phyloP scores from a whole-genome alignment of 2,888 invertebrate species.

The Belgica antarctica region DNA sequence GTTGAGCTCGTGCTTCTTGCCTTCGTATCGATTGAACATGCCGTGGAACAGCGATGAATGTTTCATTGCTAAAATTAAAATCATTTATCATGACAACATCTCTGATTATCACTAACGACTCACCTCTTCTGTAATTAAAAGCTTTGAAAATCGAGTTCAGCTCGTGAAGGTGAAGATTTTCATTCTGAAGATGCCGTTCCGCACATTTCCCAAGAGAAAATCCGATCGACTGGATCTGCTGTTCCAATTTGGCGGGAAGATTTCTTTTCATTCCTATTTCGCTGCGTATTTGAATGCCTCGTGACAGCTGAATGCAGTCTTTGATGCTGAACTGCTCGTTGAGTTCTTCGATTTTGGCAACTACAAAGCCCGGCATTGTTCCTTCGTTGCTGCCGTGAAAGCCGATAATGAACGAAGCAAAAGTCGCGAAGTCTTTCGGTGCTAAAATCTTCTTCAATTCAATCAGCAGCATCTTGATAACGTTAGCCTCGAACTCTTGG shows the following conservation, averaged over 20 bases:
- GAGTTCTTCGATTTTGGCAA: conserved; percentile 54
- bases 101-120: conserved; percentile 50
- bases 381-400: conserved; percentile 53
- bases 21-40: conserved; percentile 50
- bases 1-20: conserved; percentile 51
- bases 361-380: conserved; percentile 51
- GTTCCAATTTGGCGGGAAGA: conserved; percentile 47
- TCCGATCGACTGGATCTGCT: conserved; percentile 47
- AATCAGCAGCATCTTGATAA: conserved; percentile 53
- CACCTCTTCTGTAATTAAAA: conserved; percentile 50
- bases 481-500: conserved; percentile 54
- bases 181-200: conserved; percentile 49
- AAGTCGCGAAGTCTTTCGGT: conserved; percentile 53
- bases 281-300: conserved; percentile 54
- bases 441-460: conserved; percentile 52
- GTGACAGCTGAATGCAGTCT: conserved; percentile 56
- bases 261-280: conserved; percentile 50
- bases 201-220: conserved; percentile 52
- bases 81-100: conserved; percentile 45
- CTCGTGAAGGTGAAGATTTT: conserved; percentile 48
- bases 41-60: conserved; percentile 16
- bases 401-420: conserved; percentile 55
- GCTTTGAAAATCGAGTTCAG: conserved; percentile 51
- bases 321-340: conserved; percentile 52
- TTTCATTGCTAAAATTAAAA: conserved; percentile 49